phyloP scores from a whole-genome alignment of 1,140 invertebrate species.

The Augochlora pura region DNA sequence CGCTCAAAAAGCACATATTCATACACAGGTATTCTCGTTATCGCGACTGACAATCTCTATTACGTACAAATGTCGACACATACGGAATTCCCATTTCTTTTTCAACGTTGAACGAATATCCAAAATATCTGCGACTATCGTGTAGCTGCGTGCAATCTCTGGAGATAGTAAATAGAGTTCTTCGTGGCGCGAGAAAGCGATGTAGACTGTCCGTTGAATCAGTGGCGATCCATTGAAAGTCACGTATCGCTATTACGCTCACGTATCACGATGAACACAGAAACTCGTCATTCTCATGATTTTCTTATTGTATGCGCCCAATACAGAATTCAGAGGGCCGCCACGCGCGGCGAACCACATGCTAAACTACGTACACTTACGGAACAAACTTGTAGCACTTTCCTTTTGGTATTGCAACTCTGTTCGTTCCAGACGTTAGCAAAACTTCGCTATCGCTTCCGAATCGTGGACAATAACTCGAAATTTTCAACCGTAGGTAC shows the following conservation, averaged over 20 bases:
- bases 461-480: constrained; percentile 32
- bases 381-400: not conserved
- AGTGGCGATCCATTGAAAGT: not conserved
- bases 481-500: constrained; percentile 3
- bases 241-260: not conserved
- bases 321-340: too few species aligned
- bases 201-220: not conserved
- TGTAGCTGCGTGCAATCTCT: not conserved
- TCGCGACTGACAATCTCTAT: constrained; percentile 60
- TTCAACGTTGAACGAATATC: not conserved
- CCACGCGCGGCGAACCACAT: too few species aligned
- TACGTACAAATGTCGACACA: constrained; percentile 1
- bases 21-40: constrained; percentile 10
- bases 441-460: not conserved
- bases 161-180: not conserved
- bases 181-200: not conserved
- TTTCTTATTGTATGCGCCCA: too few species aligned
- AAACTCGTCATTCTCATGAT: too few species aligned
- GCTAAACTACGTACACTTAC: too few species aligned
- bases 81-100: not conserved
- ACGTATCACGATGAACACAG: too few species aligned
- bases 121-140: not conserved
- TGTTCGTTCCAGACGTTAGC: not conserved
- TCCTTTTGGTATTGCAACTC: not conserved
- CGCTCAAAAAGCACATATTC: too few species aligned